Conservation (phyloP, 2,797 vertebrate genomes). For the Poecile montanus region DNA sequence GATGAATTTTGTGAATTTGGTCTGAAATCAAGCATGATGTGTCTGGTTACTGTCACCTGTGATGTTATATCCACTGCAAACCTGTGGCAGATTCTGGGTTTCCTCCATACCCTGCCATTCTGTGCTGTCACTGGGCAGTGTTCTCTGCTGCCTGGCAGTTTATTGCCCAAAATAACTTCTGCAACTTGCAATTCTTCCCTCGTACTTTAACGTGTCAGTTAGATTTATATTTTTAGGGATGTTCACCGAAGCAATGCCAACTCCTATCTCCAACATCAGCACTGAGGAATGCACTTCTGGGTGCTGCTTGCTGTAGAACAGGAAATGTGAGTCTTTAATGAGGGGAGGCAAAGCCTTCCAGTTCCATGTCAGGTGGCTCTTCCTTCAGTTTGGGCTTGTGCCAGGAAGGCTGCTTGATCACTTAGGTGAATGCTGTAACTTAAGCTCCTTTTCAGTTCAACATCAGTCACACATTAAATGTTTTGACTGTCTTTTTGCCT, state of each 20-base stretch:
- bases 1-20: background rate
- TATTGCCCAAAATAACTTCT: background rate
- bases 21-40: background rate
- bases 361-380: background rate
- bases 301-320: slow-evolving; percentile 18
- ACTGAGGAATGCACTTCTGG: background rate
- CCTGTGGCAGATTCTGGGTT: background rate
- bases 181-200: background rate
- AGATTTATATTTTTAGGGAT: background rate
- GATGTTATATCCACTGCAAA: background rate
- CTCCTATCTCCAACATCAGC: background rate
- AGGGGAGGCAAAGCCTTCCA: background rate
- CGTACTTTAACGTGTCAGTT: background rate
- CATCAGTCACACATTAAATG: background rate
- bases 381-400: background rate
- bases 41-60: background rate
- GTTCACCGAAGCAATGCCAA: background rate
- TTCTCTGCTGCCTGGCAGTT: background rate
- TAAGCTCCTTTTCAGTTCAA: background rate
- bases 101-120: fast-evolving
- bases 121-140: background rate
- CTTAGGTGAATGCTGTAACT: background rate
- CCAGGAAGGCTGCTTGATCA: background rate
- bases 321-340: slow-evolving; percentile 1
- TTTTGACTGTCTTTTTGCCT: background rate